Base-by-base conservation (phyloP, 2,113 vertebrate genomes). In the Perca fluviatilis region DNA sequence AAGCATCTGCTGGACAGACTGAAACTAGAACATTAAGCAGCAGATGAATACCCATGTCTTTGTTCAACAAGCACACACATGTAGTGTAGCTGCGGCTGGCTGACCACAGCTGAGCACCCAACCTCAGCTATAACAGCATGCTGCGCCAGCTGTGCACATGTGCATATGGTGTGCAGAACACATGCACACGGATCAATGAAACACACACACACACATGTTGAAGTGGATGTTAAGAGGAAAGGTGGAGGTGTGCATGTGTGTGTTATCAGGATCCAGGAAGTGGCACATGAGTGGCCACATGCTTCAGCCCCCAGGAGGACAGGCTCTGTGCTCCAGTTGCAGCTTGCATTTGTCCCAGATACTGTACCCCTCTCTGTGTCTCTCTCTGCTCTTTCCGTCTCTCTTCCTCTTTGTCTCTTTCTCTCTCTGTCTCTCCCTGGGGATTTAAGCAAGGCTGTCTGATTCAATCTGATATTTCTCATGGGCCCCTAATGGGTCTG, bases 301-400 rank as follows among this genome's bases (percentile, higher is more conserved):
- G 88, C 88, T 87, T 78, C 72, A 77, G 67, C 76, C 87, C 93
- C 79, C 92, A 51, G 84, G 93, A 92, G 92, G 74, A 82, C 86
- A 9, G 65, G 80, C 88, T 87, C 83, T 90, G 82, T 94, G 95
- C 92, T 95, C 94, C 90, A 95, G 90, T 95, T 95, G 91, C 92
- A 93, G 93, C 89, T 84, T 87, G 88, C 75, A 86, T 92, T 91
- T 95, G 95, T 91, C 95, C 95, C 93, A 95, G 91, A 94, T 95
- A 89, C 90, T 77, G 46, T 53, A 75, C 81, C 82, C 72, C 77
- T 82, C 79, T 79, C 79, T 62, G 21, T 5, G 16, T 82, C 36
- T 80, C 68, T 77, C 74, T 67, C 46, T 82, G 64, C 63, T 43
- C 64, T 12, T 36, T 51, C 30, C 57, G 18, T 62, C 63, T 56